Percentiles rank a stretch among this genome's conserved stretches.
Evolutionary conservation across 2,888 invertebrate species (phyloP).

Genomic region (Pterostichus madidus): DNA sequence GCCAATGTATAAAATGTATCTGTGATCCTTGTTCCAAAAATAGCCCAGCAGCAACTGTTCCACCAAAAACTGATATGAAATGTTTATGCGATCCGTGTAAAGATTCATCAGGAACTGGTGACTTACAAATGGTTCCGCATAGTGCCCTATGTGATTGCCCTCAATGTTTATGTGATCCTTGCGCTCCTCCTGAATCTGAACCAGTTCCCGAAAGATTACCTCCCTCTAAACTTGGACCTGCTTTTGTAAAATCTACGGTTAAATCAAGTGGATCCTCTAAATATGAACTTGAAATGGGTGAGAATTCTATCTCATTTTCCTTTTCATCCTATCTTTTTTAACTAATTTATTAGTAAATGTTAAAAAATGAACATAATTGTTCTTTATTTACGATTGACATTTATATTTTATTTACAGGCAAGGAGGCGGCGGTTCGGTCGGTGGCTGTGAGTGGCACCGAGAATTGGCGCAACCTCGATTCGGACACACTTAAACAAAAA

Average conservation of each 20-base stretch:
- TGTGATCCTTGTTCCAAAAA: conserved; percentile 39
- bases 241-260: conserved; percentile 9
- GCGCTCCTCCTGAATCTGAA: background rate
- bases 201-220: conserved; percentile 27
- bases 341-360: background rate
- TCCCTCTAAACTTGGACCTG: conserved; percentile 54
- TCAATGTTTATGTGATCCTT: conserved; percentile 59
- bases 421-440: conserved; percentile 63
- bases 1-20: conserved; percentile 61
- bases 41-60: background rate
- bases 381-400: background rate
- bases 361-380: no score
- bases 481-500: conserved; percentile 53
- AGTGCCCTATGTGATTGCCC: conserved; percentile 59
- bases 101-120: background rate
- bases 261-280: background rate
- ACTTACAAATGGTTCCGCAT: background rate
- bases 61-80: background rate
- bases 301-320: background rate
- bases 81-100: conserved; percentile 56
- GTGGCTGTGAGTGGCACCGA: conserved; percentile 58
- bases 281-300: background rate
- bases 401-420: conserved; percentile 51
- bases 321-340: background rate
- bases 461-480: conserved; percentile 49